Evolutionary conservation across 2,113 vertebrate genomes (phyloP), one percentile per base, ranked within the genome.

Genomic region (Ciconia maguari): DNA sequence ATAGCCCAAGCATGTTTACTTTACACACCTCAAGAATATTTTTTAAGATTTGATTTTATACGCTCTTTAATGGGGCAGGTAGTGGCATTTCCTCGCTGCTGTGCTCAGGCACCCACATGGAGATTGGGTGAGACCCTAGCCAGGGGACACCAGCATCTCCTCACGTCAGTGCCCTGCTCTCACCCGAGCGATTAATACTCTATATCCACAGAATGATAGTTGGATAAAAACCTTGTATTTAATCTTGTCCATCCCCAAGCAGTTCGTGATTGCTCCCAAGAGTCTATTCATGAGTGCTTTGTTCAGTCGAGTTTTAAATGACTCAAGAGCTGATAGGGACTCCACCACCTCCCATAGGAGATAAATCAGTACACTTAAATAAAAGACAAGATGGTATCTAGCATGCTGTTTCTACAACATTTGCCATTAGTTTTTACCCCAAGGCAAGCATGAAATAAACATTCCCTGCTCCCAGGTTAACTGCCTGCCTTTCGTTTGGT

Each of bases 301-400:
- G 96, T 97, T 97, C 96, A 92, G 94, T 86, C 24, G 48, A 94
- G 93, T 96, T 97, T 95, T 97, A 97, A 96, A 97, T 93, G 93
- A 96, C 94, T 96, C 89, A 10, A 55, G 84, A 95, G 95, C 94
- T 93, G 94, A 96, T 93, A 97, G 96, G 94, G 89, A 90, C 94
- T 94, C 75, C 55, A 95, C 60, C 94, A 91, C 87, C 91, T 96
- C 95, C 94, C 75, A 3, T 3, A 94, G 94, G 95, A 96, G 95
- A 96, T 97, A 96, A 97, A 97, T 96, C 96, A 97, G 97, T 96
- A 74, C 75, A 66, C 93, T 97, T 97, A 96, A 93, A 97, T 97
- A 96, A 95, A 95, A 97, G 94, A 83, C 95, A 95, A 97, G 97
- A 97, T 96, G 93, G 91, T 97, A 97, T 97, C 97, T 97, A 88